A percentile compares a stretch with the other conserved stretches of the same genome.
Evolutionary conservation across 35 echinoderm and acorn worm species (phyloP).

Genomic region (Amphiura filiformis): DNA sequence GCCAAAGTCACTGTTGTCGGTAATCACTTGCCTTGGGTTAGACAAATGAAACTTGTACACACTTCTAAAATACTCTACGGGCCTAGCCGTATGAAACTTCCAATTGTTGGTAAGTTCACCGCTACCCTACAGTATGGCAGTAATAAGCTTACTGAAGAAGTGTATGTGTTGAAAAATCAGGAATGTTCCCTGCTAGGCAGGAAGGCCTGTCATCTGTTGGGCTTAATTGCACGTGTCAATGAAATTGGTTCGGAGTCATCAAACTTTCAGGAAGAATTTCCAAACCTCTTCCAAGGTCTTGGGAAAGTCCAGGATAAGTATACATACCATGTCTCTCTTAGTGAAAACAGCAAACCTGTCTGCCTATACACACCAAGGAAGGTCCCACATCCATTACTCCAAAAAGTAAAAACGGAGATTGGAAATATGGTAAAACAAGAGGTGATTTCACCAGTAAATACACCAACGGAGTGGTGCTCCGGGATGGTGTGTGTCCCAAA

Average conservation of each 20-base stretch:
- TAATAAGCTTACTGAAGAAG: no score
- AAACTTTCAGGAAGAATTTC: conserved; percentile 12
- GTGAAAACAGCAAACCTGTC: conserved; percentile 22
- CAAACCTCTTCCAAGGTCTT: conserved; percentile 38
- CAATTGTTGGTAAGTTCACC: background rate
- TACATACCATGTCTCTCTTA: conserved; percentile 25
- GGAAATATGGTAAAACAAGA: conserved; percentile 37
- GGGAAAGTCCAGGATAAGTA: conserved; percentile 33
- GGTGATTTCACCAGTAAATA: conserved; percentile 51
- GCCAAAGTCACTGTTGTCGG: conserved; percentile 26
- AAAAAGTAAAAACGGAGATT: conserved; percentile 39
- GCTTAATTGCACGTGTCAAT: conserved; percentile 29
- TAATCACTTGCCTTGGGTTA: conserved; percentile 7
- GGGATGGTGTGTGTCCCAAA: conserved; percentile 47
- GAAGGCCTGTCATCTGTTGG: conserved; percentile 20
- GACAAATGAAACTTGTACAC: background rate
- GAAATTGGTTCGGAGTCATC: background rate
- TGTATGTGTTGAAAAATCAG: conserved; percentile 46
- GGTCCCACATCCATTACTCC: conserved; percentile 40
- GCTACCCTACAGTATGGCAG: background rate
- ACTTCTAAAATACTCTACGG: background rate
- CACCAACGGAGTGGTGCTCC: conserved; percentile 63
- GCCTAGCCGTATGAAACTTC: background rate
- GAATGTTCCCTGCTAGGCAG: conserved; percentile 27
- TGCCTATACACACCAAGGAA: conserved; percentile 39